A percentile compares a stretch with the other conserved stretches of the same genome.
phyloP scores from a whole-genome alignment of 2,888 invertebrate genomes.

The Macaria liturata region DNA sequence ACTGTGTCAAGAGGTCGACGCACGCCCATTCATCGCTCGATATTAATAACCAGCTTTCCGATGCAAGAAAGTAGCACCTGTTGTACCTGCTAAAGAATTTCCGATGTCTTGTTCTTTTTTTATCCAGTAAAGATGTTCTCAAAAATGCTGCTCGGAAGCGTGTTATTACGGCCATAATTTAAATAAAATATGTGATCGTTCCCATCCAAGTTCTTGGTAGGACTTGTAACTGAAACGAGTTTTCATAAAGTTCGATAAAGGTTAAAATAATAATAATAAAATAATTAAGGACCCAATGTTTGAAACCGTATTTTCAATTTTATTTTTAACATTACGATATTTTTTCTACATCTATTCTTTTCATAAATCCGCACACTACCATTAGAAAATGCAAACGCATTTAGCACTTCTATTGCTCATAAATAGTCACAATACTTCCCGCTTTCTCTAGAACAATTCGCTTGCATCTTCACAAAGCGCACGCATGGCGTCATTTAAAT shows the following conservation, averaged over 20 bases:
- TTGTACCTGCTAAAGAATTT: slow-evolving; percentile 5
- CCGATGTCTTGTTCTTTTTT: not conserved
- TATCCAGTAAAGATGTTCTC: slow-evolving; percentile 2
- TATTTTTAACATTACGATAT: not conserved
- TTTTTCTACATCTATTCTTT: slow-evolving; percentile 9
- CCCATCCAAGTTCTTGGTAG: no score
- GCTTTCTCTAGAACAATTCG: slow-evolving; percentile 37
- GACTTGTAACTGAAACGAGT: no score
- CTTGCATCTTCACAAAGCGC: slow-evolving; percentile 34
- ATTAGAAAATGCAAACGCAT: slow-evolving; percentile 31
- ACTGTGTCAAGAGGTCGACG: slow-evolving; percentile 67
- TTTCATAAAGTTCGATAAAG: no score
- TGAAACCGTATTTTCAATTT: no score
- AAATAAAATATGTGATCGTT: no score
- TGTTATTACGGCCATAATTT: no score
- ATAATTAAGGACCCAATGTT: no score
- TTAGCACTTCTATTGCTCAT: slow-evolving; percentile 28
- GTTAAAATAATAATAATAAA: no score
- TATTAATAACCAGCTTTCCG: slow-evolving; percentile 34
- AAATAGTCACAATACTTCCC: slow-evolving; percentile 34
- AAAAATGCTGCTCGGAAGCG: not conserved
- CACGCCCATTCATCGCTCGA: slow-evolving; percentile 41
- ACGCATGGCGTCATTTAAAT: slow-evolving; percentile 30
- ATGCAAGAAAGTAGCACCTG: slow-evolving; percentile 25
- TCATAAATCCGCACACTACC: slow-evolving; percentile 18